Percentiles rank a stretch among this genome's conserved stretches.
These are phyloP conservation scores for Xenentodon cancila DNA, from an alignment of 2,797 vertebrate species.

Conservation along the genomic window DNA sequence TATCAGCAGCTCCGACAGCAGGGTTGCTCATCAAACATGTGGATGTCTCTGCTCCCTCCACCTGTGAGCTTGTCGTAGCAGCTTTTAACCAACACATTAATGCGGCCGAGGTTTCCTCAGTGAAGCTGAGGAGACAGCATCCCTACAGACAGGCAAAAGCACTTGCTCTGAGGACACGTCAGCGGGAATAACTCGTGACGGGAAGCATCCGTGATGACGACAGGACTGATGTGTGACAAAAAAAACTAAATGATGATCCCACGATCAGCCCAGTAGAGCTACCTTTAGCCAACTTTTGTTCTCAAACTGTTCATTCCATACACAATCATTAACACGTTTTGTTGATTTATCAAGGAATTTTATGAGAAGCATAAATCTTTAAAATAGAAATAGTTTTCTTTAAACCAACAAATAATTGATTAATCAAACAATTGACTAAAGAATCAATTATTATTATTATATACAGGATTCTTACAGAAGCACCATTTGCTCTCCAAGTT, in stretches of 20 bases:
- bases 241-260: too few relatives aligned
- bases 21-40: background rate
- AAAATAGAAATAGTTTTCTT: background rate
- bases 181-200: too few relatives aligned
- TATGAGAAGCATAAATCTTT: background rate
- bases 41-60: conserved; percentile 31
- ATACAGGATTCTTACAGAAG: too few relatives aligned
- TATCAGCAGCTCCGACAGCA: background rate
- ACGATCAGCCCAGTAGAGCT: too few relatives aligned
- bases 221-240: background rate
- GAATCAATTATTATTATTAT: too few relatives aligned
- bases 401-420: background rate
- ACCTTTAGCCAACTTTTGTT: too few relatives aligned
- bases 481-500: too few relatives aligned
- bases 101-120: conserved; percentile 22
- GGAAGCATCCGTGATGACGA: background rate
- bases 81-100: conserved; percentile 43
- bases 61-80: conserved; percentile 28
- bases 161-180: too few relatives aligned
- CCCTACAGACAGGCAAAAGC: conserved; percentile 35
- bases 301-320: too few relatives aligned
- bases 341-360: too few relatives aligned
- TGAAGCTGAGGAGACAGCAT: conserved; percentile 29
- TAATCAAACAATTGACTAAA: too few relatives aligned
- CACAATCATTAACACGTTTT: too few relatives aligned